Conservation (phyloP, 2,888 invertebrate genomes). For the Chloroclysta siterata region DNA sequence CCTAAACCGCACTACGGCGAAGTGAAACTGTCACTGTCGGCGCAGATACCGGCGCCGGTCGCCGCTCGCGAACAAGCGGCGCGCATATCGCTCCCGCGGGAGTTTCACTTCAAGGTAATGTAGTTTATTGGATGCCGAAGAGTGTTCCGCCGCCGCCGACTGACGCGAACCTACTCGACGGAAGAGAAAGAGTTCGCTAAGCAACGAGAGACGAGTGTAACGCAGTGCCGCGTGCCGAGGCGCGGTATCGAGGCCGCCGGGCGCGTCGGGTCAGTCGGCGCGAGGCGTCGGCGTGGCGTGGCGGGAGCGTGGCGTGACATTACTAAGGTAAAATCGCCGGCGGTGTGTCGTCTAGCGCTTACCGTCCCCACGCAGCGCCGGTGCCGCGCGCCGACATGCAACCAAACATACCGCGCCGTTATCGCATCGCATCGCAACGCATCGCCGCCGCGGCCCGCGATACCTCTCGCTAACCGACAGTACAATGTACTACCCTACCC, state of each 20-base stretch:
- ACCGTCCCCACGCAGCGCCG: slow-evolving; percentile 64
- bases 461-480: slow-evolving; percentile 26
- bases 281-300: slow-evolving; percentile 25
- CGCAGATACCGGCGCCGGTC: too few relatives aligned
- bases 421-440: slow-evolving; percentile 38
- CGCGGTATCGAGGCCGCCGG: too few relatives aligned
- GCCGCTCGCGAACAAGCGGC: background rate
- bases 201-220: background rate
- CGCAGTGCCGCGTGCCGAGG: too few relatives aligned
- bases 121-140: slow-evolving; percentile 1
- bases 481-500: background rate
- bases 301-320: slow-evolving; percentile 53
- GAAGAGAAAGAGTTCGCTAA: background rate
- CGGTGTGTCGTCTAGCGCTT: slow-evolving; percentile 63
- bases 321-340: slow-evolving; percentile 80
- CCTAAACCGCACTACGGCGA: background rate
- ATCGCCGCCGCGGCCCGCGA: slow-evolving; percentile 37
- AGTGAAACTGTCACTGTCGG: slow-evolving; percentile 9
- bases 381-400: slow-evolving; percentile 68
- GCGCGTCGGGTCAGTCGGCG: slow-evolving; percentile 24
- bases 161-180: slow-evolving; percentile 24
- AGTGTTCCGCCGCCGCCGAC: slow-evolving; percentile 26
- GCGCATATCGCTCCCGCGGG: background rate
- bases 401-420: slow-evolving; percentile 70
- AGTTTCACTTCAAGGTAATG: slow-evolving; percentile 8